Base-by-base conservation (phyloP, 2,888 invertebrate genomes). In the Standfussiana lucernea region DNA sequence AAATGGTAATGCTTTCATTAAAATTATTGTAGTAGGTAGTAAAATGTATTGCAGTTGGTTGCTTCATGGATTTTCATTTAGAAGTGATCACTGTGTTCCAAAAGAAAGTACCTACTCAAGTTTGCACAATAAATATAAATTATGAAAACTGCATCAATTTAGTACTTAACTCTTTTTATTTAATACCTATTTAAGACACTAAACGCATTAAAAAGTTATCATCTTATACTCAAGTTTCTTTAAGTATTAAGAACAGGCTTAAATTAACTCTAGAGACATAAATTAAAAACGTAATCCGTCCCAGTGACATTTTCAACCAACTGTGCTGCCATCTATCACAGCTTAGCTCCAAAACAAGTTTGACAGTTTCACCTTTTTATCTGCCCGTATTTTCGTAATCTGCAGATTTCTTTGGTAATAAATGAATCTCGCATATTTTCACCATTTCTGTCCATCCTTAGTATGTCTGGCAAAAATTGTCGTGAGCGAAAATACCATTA, bases 271-370 rank as follows among this genome's bases (percentile, higher is more conserved):
- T 35, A 62, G 42, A 15, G 59, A 65, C 80, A 85, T 85, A 67
- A 79, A 77, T 88, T 75, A 70, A 56, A 56, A 59, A 28, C n/a
- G 64, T 79, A 74, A 85, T 70, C 85, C 69, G 45, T 53, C 28
- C 35, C 45, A 64, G 69, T 61, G 75, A 76, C 75, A 79, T 68
- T 71, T 74, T 61, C 61, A 28, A 45, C 67, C 66, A 35, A 66
- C 78, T 70, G 83, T 74, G 64, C 64, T 83, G 75, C 77, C 77
- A 79, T 88, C 73, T 88, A 77, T 86, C 83, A 83, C 64, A 35
- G 28, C 32, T 76, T 75, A 37, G 66, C 50, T 64, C 56, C 66
- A 65, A 76, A 80, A 84, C 66, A 84, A 53, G 40, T 69, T 82
- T 80, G 75, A 45, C 67, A 76, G 62, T 74, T 72, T 28, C 64